These are phyloP conservation scores for Anoplopoma fimbria DNA, from an alignment of 2,113 vertebrate genomes.

Conservation along the genomic window DNA sequence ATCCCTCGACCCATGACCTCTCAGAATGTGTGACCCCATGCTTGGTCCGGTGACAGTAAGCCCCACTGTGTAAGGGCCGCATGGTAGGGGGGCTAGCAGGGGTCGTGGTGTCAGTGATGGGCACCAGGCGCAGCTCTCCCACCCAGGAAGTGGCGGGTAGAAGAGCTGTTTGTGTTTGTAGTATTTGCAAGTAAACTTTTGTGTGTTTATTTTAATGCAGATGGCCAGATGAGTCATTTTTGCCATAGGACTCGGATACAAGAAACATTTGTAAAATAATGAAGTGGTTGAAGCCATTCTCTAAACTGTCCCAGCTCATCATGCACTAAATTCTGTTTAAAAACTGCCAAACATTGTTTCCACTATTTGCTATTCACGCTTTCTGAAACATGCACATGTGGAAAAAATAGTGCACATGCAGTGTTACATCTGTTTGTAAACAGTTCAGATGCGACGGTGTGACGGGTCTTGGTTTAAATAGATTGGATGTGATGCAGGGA, in stretches of 20 bases:
- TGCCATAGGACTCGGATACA: not conserved
- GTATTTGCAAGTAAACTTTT: constrained; percentile 34
- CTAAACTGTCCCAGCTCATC: not conserved
- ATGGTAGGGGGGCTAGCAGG: constrained; percentile 55
- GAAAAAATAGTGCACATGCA: not conserved
- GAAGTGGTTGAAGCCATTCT: not conserved
- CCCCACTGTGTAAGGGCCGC: constrained; percentile 67
- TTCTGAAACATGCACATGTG: not conserved
- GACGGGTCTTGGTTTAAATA: constrained; percentile 37
- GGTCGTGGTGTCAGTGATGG: constrained; percentile 69
- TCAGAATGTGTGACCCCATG: constrained; percentile 72
- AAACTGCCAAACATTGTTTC: not conserved
- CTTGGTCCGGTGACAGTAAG: constrained; percentile 75
- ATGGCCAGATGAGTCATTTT: constrained; percentile 25
- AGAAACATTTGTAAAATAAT: constrained; percentile 4
- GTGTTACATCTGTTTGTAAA: not conserved
- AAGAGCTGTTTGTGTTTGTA: constrained; percentile 29
- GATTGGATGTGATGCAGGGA: constrained; percentile 47
- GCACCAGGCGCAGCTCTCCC: constrained; percentile 54
- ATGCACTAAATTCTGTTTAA: not conserved
- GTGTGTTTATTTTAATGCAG: constrained; percentile 17
- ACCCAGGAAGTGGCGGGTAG: constrained; percentile 30
- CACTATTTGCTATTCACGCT: too few relatives aligned
- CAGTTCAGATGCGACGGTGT: not conserved
- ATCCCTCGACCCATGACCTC: constrained; percentile 75